Base-by-base conservation (phyloP, 2,113 vertebrate genomes). In the Bubo blakistoni region DNA sequence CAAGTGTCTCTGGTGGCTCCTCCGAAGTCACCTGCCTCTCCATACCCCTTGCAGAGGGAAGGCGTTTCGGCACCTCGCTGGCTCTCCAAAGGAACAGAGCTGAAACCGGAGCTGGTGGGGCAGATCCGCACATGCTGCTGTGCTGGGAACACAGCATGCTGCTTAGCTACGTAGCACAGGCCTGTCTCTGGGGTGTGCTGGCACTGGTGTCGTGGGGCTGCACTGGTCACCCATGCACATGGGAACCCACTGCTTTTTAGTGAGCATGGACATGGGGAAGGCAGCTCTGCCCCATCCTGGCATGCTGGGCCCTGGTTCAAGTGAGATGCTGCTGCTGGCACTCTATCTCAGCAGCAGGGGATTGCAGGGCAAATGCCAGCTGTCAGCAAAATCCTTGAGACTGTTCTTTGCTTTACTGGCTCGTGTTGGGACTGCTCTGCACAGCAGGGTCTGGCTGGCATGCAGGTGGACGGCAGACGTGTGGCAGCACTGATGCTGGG, bases 251-350 rank as follows among this genome's bases (percentile, higher is more conserved):
- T 6, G 58, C 72, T 3, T 70, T 72, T 21, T 4, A 27, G 66
- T 6, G 6, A 77, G 54, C 58, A 13, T 0, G 1, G 67, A 29
- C 1, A 1, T 7, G 32, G 58, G 30, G 38, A 46, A 32, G 65
- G 83, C 82, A 61, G 58, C 49, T 62, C 59, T 95, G 81, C 70
- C 65, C 67, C 42, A 10, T 25, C 84, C 81, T 66, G 93, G 36
- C 22, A 8, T 15, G 36, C 85, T 73, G 83, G 40, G 26, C 18
- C 54, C 85, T 38, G 62, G 40, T 16, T 76, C 88, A 54, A 55
- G 42, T 3, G 74, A 58, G 46, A 6, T 38, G 52, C 25, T 78
- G 84, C 83, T 91, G 61, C 63, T 5, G 6, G 70, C 92, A 30
- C 22, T 7, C 29, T 46, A 46, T 66, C 42, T 3, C 61, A 69